Evolutionary conservation across 1,140 invertebrate genomes (phyloP).

Genomic region (Aphis gossypii): DNA sequence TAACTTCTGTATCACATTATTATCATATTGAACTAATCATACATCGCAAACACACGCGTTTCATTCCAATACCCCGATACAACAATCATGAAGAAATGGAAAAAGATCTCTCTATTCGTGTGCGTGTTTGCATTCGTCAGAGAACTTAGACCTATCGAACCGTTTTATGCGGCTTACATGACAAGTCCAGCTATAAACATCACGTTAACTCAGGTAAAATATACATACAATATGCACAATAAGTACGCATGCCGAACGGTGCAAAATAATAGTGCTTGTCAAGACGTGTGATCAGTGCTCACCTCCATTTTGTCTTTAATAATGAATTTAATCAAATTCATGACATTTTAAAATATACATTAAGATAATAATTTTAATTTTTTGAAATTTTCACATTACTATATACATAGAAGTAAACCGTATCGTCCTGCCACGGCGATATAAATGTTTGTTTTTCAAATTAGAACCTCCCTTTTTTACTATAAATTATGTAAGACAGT

Average conservation of each 20-base stretch:
- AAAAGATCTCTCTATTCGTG: slow-evolving; percentile 44
- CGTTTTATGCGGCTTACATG: slow-evolving; percentile 44
- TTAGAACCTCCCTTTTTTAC: no score
- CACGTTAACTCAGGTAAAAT: slow-evolving; percentile 31
- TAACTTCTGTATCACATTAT: neutral
- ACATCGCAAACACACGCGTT: neutral
- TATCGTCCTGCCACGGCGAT: no score
- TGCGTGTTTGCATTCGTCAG: slow-evolving; percentile 46
- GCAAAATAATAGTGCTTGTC: no score
- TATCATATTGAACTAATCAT: neutral
- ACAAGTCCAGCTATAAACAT: slow-evolving; percentile 39
- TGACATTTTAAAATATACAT: no score
- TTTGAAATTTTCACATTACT: no score
- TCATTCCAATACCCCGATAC: neutral
- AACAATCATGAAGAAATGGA: slow-evolving; percentile 23
- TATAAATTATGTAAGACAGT: no score
- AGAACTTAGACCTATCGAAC: slow-evolving; percentile 53
- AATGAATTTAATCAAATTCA: no score
- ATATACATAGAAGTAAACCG: no score
- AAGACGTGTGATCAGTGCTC: no score
- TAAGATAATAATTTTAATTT: no score
- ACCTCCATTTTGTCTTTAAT: no score
- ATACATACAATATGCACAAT: neutral
- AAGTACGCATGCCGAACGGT: neutral
- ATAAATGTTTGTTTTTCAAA: no score